These are phyloP conservation scores for Ascidia mentula DNA, from an alignment of 23 tunicate species.

Conservation along the genomic window DNA sequence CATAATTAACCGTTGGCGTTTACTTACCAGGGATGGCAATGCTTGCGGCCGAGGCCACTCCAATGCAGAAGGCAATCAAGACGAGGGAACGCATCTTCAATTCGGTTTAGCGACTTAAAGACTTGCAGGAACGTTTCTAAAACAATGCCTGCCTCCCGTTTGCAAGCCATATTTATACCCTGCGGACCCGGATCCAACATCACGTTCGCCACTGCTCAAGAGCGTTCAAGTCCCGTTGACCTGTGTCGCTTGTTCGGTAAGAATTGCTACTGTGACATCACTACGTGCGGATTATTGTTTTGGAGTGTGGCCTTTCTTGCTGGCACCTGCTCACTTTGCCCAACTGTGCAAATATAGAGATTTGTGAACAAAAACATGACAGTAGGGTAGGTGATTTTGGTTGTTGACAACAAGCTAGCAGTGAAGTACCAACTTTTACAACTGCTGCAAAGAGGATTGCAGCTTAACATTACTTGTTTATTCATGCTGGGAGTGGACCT, in stretches of 20 bases:
- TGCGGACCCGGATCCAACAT: neutral
- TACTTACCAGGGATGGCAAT: neutral
- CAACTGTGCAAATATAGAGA: neutral
- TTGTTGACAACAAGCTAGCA: neutral
- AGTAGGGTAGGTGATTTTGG: neutral
- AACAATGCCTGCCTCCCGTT: neutral
- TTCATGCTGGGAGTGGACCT: too few species aligned
- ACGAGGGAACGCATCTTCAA: slow-evolving; percentile 3
- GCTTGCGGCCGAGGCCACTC: neutral
- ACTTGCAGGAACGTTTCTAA: neutral
- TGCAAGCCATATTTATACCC: neutral
- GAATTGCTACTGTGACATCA: slow-evolving; percentile 6
- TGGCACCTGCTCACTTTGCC: neutral
- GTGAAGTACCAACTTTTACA: neutral
- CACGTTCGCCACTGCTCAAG: neutral
- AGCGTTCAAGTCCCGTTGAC: neutral
- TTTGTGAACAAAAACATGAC: neutral
- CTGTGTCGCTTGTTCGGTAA: neutral
- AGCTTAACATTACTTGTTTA: too few species aligned
- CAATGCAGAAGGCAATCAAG: neutral
- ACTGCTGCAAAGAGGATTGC: neutral
- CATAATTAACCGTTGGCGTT: too few species aligned
- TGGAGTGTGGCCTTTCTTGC: neutral
- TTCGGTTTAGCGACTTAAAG: neutral
- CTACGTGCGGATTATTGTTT: neutral